These are phyloP conservation scores for Heliocidaris erythrogramma DNA, from an alignment of 35 echinoderm and acorn worm species.

Conservation along the genomic window DNA sequence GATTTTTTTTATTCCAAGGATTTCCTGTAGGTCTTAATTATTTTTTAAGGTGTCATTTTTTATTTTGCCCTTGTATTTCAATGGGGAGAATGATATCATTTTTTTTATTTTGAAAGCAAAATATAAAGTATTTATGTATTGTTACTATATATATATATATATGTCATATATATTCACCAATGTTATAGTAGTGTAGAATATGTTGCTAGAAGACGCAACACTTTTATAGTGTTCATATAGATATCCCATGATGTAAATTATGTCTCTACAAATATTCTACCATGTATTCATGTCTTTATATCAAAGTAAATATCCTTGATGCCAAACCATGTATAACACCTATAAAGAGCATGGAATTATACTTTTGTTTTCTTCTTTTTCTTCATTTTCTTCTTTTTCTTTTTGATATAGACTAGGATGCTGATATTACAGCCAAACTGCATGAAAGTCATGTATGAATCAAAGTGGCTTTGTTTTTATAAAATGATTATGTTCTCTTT, in stretches of 20 bases:
- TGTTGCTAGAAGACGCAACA: not conserved
- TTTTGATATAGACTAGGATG: not conserved
- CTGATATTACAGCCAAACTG: not conserved
- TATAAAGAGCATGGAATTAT: not conserved
- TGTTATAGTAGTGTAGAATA: not conserved
- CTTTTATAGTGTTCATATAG: not conserved
- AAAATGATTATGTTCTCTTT: not conserved
- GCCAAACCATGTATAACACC: not conserved
- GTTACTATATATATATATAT: not conserved
- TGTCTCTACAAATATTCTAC: no score
- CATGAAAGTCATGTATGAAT: not conserved
- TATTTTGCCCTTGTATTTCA: no score
- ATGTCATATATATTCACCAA: not conserved
- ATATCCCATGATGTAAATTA: not conserved
- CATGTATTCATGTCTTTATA: not conserved
- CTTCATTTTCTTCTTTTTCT: not conserved
- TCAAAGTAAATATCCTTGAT: not conserved
- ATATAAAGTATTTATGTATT: not conserved
- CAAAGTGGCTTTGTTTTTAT: not conserved
- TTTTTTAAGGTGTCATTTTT: no score
- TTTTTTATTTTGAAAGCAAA: not conserved
- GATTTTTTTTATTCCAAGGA: no score
- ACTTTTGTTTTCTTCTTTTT: not conserved
- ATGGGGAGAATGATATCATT: not conserved
- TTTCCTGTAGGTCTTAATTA: not conserved